Conservation (phyloP, 1,140 invertebrate species). For the Lepidostoma basale region DNA sequence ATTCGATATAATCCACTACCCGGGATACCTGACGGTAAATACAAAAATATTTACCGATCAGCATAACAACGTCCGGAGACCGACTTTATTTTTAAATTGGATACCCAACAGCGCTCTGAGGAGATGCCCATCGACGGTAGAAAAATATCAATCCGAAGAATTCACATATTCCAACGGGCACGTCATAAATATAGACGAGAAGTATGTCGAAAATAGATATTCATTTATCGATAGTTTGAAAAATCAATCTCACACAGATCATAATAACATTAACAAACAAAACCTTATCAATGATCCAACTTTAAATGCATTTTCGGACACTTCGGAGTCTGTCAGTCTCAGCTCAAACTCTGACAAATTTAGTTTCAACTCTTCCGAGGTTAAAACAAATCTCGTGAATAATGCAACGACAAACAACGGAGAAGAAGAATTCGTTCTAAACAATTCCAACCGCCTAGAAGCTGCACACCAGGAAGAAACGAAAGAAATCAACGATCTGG, state of each 20-base stretch:
- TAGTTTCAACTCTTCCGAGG: slow-evolving; percentile 53
- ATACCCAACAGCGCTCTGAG: slow-evolving; percentile 90
- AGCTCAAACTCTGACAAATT: slow-evolving; percentile 54
- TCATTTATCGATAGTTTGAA: slow-evolving; percentile 44
- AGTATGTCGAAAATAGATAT: slow-evolving; percentile 49
- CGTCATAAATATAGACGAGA: slow-evolving; percentile 47
- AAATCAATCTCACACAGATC: slow-evolving; percentile 49
- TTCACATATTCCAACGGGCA: slow-evolving; percentile 44
- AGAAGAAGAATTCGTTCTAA: slow-evolving; percentile 30
- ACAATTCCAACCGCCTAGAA: slow-evolving; percentile 9
- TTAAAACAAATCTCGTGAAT: slow-evolving; percentile 48
- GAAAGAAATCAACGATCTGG: slow-evolving; percentile 32
- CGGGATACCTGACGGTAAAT: slow-evolving; percentile 88
- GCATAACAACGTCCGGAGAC: slow-evolving; percentile 72
- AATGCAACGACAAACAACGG: slow-evolving; percentile 2
- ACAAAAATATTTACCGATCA: slow-evolving; percentile 76
- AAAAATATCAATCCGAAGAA: slow-evolving; percentile 62
- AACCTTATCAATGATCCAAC: slow-evolving; percentile 37
- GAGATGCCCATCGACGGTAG: slow-evolving; percentile 80
- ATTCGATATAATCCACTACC: slow-evolving; percentile 84
- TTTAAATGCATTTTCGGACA: slow-evolving; percentile 58
- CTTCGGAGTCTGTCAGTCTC: slow-evolving; percentile 58
- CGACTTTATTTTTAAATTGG: slow-evolving; percentile 90
- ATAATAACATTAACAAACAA: slow-evolving; percentile 39
- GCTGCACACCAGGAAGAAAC: slow-evolving; percentile 7